Evolutionary conservation across 2,797 vertebrate genomes (phyloP).

Genomic region (Silurus aristotelis): DNA sequence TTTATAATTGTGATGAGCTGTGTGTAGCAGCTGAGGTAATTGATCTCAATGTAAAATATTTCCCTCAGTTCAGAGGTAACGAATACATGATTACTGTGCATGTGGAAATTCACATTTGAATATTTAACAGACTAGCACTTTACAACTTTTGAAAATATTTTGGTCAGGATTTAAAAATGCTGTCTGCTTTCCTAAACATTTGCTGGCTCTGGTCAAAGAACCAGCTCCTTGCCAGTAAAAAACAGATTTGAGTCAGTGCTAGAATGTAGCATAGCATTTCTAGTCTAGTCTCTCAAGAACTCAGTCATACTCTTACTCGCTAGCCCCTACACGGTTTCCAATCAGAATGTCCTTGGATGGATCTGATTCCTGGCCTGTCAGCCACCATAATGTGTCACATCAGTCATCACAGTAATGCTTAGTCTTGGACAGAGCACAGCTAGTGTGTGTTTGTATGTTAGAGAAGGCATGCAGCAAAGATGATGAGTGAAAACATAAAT

Average conservation of each 20-base stretch:
- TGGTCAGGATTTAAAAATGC: too few relatives aligned
- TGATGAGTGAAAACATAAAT: conserved; percentile 19
- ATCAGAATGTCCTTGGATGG: not conserved
- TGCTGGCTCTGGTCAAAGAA: too few relatives aligned
- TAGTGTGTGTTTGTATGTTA: not conserved
- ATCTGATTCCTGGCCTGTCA: conserved; percentile 11
- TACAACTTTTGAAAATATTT: too few relatives aligned
- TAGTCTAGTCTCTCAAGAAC: not conserved
- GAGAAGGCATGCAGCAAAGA: not conserved
- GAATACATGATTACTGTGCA: too few relatives aligned
- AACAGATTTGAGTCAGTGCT: too few relatives aligned
- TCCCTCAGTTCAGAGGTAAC: too few relatives aligned
- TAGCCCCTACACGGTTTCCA: not conserved
- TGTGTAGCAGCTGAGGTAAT: not conserved
- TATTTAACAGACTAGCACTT: too few relatives aligned
- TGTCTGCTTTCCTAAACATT: too few relatives aligned
- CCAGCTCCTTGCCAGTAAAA: too few relatives aligned
- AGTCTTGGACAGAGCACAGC: conserved; percentile 1
- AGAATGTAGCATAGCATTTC: too few relatives aligned
- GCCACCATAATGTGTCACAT: conserved; percentile 9
- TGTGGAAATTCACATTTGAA: too few relatives aligned
- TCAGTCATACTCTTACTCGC: not conserved
- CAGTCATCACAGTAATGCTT: conserved; percentile 5
- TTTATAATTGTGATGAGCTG: not conserved
- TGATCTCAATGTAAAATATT: not conserved